Conservation (phyloP, 2,888 invertebrate genomes). For the Hypolimnas misippus region DNA sequence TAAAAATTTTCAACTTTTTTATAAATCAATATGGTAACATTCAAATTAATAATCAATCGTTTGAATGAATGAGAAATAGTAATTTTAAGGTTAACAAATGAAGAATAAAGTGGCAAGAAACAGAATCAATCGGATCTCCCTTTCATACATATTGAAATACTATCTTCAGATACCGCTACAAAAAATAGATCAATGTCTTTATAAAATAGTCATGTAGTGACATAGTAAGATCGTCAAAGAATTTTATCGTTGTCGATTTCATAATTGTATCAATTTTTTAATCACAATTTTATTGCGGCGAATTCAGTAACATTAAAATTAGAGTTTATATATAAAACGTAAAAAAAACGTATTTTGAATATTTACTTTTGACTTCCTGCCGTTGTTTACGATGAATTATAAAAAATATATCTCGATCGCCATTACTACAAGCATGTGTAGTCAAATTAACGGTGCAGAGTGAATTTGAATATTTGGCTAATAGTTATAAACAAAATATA, state of each 20-base stretch:
- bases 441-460: constrained; percentile 48
- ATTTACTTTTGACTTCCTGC: constrained; percentile 16
- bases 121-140: constrained; percentile 35
- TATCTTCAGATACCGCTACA: constrained; percentile 28
- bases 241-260: constrained; percentile 20
- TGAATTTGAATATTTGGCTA: constrained; percentile 29
- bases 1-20: not conserved
- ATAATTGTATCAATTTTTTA: constrained; percentile 17
- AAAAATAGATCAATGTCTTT: constrained; percentile 40
- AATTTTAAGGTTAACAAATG: constrained; percentile 21
- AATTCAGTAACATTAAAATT: not conserved
- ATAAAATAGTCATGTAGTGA: constrained; percentile 29
- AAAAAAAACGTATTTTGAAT: not conserved
- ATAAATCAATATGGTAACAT: constrained; percentile 15
- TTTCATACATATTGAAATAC: constrained; percentile 25
- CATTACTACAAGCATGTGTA: constrained; percentile 48
- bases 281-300: not conserved
- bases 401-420: constrained; percentile 43
- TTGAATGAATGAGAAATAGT: constrained; percentile 34
- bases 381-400: constrained; percentile 27
- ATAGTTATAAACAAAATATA: constrained; percentile 9
- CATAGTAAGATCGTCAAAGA: constrained; percentile 11
- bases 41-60: constrained; percentile 10
- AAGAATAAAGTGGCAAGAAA: constrained; percentile 25
- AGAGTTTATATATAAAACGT: not conserved